Evolutionary conservation across 2,797 vertebrate species (phyloP).

Genomic region (Gymnoscopelus microlampas): DNA sequence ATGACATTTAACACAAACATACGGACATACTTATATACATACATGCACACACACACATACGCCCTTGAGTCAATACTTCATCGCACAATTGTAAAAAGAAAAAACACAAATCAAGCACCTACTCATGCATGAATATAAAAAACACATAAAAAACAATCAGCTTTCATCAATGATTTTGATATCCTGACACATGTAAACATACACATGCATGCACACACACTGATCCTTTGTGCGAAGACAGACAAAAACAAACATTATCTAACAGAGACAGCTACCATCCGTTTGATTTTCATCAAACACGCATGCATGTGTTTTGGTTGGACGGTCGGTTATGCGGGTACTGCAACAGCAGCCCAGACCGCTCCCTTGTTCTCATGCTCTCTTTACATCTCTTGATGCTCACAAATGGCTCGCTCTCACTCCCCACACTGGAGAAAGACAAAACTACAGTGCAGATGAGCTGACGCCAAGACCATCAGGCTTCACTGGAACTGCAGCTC

Average conservation of each 20-base stretch:
- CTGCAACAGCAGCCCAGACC: slow-evolving; percentile 71
- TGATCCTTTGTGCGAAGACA: background rate
- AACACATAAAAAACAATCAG: slow-evolving; percentile 27
- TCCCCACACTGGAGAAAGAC: slow-evolving; percentile 5
- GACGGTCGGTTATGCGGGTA: slow-evolving; percentile 38
- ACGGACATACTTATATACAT: background rate
- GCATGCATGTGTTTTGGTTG: slow-evolving; percentile 57
- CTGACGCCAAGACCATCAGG: background rate
- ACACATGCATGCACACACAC: slow-evolving; percentile 1
- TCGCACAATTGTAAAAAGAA: slow-evolving; percentile 16
- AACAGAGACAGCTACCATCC: slow-evolving; percentile 4
- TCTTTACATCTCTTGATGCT: background rate
- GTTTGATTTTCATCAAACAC: slow-evolving; percentile 39
- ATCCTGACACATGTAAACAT: slow-evolving; percentile 7
- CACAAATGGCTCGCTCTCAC: background rate
- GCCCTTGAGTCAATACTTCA: slow-evolving; percentile 21
- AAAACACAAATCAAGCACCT: slow-evolving; percentile 11
- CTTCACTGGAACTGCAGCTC: slow-evolving; percentile 16
- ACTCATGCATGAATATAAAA: background rate
- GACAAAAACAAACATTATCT: background rate
- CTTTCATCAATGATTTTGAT: slow-evolving; percentile 38
- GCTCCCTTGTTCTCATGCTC: slow-evolving; percentile 5
- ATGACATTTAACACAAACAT: background rate
- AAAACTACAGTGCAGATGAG: background rate
- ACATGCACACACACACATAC: background rate